Conservation (phyloP, 2,113 vertebrate genomes). For the Notechis scutatus region DNA sequence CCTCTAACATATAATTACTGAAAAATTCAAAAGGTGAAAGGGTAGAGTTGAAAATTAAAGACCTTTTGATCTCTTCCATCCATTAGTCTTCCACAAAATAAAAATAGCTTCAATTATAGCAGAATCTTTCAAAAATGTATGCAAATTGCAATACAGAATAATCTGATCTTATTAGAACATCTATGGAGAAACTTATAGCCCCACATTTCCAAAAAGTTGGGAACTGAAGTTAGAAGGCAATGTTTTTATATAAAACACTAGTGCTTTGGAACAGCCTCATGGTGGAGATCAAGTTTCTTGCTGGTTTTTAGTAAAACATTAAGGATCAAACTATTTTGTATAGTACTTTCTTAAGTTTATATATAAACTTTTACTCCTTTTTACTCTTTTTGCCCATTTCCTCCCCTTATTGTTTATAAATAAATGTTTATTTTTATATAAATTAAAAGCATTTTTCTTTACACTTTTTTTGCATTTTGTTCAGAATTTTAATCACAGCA, state of each 20-base stretch:
- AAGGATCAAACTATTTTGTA: not conserved
- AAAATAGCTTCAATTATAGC: not conserved
- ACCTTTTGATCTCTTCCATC: not conserved
- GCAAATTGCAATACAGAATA: not conserved
- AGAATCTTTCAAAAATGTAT: not conserved
- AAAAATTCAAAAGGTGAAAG: not conserved
- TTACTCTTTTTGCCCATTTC: not conserved
- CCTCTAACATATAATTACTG: not conserved
- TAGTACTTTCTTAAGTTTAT: not conserved
- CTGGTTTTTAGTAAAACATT: not conserved
- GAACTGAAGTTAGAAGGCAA: not conserved
- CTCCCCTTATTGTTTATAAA: not conserved
- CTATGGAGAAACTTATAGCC: not conserved
- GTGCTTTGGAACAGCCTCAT: not conserved
- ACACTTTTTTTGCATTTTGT: not conserved
- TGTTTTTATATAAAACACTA: not conserved
- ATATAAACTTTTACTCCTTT: not conserved
- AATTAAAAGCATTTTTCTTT: not conserved
- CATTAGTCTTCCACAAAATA: not conserved
- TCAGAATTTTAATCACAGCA: not conserved
- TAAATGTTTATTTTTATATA: not conserved
- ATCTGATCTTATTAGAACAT: not conserved
- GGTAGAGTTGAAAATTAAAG: not conserved
- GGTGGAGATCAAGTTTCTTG: not conserved
- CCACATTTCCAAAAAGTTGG: not conserved